phyloP scores from a whole-genome alignment of 2,888 invertebrate species.

The Creontiades dilutus region DNA sequence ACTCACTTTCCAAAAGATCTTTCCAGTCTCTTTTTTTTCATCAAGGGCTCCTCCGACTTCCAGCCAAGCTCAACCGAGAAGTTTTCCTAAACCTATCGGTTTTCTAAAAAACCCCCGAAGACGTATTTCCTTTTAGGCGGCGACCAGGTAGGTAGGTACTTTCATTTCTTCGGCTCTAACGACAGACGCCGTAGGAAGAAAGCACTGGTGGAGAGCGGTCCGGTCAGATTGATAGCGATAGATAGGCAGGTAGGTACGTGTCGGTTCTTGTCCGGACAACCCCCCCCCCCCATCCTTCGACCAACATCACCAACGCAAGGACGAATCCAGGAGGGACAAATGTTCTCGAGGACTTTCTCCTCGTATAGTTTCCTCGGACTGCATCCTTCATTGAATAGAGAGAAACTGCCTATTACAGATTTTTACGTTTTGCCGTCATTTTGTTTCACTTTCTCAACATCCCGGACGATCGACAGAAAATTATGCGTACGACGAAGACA shows the following conservation, averaged over 20 bases:
- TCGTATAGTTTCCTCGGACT: background rate
- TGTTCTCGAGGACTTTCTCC: background rate
- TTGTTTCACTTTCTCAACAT: background rate
- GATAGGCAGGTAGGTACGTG: background rate
- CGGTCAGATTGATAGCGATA: background rate
- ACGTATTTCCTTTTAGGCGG: background rate
- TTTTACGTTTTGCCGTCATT: background rate
- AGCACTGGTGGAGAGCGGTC: slow-evolving; percentile 3
- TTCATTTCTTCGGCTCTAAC: slow-evolving; percentile 16
- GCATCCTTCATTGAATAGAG: background rate
- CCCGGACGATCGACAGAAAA: no score
- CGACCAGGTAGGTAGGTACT: background rate
- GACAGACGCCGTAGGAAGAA: slow-evolving; percentile 3
- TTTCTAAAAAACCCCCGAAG: background rate
- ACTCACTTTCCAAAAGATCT: no score
- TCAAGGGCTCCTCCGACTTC: no score
- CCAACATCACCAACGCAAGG: background rate
- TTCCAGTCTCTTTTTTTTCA: no score
- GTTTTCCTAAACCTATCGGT: no score
- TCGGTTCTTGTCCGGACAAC: background rate
- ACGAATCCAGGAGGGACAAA: background rate
- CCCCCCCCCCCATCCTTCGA: no score
- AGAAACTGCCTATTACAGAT: background rate
- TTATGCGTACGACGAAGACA: no score
- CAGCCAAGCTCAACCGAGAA: no score